A percentile compares a stretch with the other conserved stretches of the same genome.
Evolutionary conservation across 2,888 invertebrate genomes (phyloP).

Genomic region (Calameuta idolon): DNA sequence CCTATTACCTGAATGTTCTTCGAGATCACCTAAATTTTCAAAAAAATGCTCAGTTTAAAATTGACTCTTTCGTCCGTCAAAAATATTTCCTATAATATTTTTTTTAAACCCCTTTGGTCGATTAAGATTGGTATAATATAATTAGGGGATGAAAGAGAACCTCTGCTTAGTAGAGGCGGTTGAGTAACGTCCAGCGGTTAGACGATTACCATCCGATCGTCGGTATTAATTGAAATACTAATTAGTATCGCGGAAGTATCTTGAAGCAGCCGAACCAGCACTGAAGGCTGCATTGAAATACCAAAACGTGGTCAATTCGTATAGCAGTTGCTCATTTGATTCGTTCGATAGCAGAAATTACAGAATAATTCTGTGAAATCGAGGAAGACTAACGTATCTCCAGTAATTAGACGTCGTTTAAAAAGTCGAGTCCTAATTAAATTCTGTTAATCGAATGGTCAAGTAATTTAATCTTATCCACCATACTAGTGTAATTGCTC

Average conservation of each 20-base stretch:
- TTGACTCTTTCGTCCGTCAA: background rate
- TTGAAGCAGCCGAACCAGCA: background rate
- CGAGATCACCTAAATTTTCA: background rate
- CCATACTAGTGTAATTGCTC: background rate
- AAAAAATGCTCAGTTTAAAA: background rate
- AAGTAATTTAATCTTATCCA: background rate
- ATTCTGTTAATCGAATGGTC: background rate
- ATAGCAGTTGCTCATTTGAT: background rate
- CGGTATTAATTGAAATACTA: slow-evolving; percentile 3
- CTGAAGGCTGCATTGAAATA: background rate
- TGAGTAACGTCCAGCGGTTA: background rate
- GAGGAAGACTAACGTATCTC: background rate
- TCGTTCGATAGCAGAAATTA: background rate
- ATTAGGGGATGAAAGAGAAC: background rate
- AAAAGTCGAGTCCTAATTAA: background rate
- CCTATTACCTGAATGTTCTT: background rate
- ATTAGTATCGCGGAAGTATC: slow-evolving; percentile 2
- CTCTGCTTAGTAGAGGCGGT: background rate
- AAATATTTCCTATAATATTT: background rate
- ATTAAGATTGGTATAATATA: background rate
- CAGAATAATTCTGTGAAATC: background rate
- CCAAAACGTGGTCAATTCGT: background rate
- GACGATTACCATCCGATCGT: slow-evolving; percentile 6
- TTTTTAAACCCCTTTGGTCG: background rate
- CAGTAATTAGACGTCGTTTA: background rate